Base-by-base conservation (phyloP, 2,888 invertebrate genomes). In the Odiellus spinosus region DNA sequence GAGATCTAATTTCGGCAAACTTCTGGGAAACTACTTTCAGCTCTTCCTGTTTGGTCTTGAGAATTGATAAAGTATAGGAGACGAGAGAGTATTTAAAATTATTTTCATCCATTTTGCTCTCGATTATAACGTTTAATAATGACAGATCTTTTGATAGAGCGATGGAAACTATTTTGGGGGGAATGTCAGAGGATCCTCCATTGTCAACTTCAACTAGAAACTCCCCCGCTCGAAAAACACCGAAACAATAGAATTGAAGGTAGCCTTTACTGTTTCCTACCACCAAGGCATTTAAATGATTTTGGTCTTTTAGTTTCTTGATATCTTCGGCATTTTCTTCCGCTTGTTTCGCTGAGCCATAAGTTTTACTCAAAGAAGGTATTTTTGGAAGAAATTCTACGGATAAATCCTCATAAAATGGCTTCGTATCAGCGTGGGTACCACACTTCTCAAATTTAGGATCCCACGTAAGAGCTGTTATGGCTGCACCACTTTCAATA, bases 191-290 rank as follows among this genome's bases (percentile, higher is more conserved):
- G 3, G 18, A 41, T 41, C 48, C 40, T 77, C 61, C 58, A 26
- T 26, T 8, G 8, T 76, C 69, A 49, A 45, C 34, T 53, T 45
- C 3, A 17, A 38, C 14, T 38, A 38, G 12, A 42, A 86, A 72
- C 8, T 73, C 73, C 3, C 83, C 82, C 63, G 82, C 80, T 19
- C 81, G 79, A 60, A 86, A 80, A 59, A 84, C 76, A 14, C 91
- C 91, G 66, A 85, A 84, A 3, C 87, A 77, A 61, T 80, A 78
- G 60, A 90, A 71, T 45, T 64, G 60, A 10, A 71, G 60, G 56
- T 75, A 73, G 1, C 87, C 85, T 54, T 75, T 73, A 45, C 75
- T 74, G 60, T 82, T 79, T 11, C 86, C 86, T 45, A 86, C 73
- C 55, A 87, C 64, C n/a, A 88, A 65, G 61, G 85, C 73, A 63